These are phyloP conservation scores for Campodea augens DNA, from an alignment of 1,140 invertebrate genomes.

Conservation along the genomic window DNA sequence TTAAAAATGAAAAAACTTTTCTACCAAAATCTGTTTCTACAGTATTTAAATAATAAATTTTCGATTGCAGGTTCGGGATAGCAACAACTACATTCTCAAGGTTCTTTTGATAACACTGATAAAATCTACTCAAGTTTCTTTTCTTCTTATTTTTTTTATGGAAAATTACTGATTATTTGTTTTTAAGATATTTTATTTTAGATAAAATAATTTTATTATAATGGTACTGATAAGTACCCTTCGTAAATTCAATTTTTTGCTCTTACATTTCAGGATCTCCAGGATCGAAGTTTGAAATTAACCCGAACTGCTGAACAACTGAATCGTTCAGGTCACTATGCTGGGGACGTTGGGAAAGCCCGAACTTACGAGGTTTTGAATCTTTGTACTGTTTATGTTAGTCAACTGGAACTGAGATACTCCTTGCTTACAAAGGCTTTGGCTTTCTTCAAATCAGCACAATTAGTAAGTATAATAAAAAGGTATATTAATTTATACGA, in stretches of 20 bases:
- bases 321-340: conserved; percentile 42
- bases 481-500: background rate
- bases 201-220: background rate
- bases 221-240: background rate
- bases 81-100: too few relatives aligned
- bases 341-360: conserved; percentile 45
- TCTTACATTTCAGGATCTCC: conserved; percentile 32
- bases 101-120: conserved; percentile 3
- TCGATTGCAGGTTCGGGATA: too few relatives aligned
- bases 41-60: too few relatives aligned
- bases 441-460: conserved; percentile 50
- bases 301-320: conserved; percentile 59
- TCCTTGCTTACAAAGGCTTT: conserved; percentile 43
- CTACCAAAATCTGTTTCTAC: too few relatives aligned
- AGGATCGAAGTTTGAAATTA: conserved; percentile 54
- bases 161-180: background rate
- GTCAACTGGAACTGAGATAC: conserved; percentile 46
- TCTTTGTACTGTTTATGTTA: conserved; percentile 48
- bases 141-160: background rate
- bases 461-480: conserved; percentile 32
- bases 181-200: background rate
- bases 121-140: background rate
- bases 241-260: background rate
- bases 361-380: conserved; percentile 52
- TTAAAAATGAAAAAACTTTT: too few relatives aligned